These are phyloP conservation scores for Troilus luridus DNA, from an alignment of 2,888 invertebrate species.

Conservation along the genomic window DNA sequence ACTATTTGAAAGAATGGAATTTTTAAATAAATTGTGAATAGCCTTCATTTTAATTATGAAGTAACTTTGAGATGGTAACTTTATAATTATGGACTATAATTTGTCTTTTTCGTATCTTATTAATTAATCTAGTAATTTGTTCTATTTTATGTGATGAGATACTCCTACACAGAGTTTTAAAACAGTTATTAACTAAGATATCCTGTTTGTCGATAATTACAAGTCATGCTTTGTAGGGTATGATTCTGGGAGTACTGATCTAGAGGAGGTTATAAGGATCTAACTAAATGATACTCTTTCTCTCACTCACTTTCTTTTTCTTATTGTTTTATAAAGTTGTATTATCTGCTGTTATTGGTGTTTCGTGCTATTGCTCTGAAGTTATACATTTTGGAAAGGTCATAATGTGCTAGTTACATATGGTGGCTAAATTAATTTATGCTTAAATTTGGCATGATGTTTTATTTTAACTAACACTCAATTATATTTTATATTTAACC, in stretches of 20 bases:
- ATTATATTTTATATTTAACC: not conserved
- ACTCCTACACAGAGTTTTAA: not conserved
- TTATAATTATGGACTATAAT: not conserved
- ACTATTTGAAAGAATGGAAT: not conserved
- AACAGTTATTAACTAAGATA: not conserved
- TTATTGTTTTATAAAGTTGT: not conserved
- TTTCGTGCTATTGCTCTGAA: not conserved
- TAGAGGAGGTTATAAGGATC: slow-evolving; percentile 17
- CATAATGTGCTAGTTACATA: not conserved
- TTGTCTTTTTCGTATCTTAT: not conserved
- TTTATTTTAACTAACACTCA: not conserved
- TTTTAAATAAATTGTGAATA: not conserved
- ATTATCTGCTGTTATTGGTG: not conserved
- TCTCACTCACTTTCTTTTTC: not conserved
- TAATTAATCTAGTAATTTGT: not conserved
- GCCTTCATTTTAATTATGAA: not conserved
- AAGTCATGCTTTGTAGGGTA: slow-evolving; percentile 16
- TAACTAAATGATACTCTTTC: not conserved
- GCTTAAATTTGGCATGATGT: not conserved
- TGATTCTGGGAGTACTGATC: not conserved
- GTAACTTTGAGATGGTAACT: not conserved
- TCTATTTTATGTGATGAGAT: not conserved
- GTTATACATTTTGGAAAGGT: not conserved
- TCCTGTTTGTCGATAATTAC: not conserved
- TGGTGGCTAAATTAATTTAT: not conserved